These are phyloP conservation scores for Orestias chungarensis DNA, from an alignment of 2,797 vertebrate genomes.

Conservation along the genomic window DNA sequence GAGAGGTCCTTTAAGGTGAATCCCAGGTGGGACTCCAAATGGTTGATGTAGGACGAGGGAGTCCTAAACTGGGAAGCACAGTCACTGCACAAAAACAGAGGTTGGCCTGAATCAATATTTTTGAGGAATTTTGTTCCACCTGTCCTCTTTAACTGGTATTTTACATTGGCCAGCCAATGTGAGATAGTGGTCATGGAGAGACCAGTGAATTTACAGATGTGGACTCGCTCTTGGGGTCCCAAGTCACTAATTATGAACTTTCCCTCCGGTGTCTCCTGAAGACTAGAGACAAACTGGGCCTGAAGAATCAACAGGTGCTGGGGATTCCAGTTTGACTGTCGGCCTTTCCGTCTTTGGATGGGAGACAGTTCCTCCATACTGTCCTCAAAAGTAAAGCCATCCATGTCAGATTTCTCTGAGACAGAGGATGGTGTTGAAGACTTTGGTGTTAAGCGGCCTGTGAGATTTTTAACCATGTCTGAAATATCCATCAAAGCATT, in stretches of 20 bases:
- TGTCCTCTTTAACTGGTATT: constrained; percentile 98
- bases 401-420: constrained; percentile 94
- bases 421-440: constrained; percentile 94
- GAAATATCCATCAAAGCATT: constrained; percentile 98
- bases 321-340: constrained; percentile 99
- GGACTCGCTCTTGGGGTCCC: constrained; percentile 95
- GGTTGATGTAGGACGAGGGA: constrained; percentile 94
- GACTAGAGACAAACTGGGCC: constrained; percentile 95
- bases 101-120: constrained; percentile 97
- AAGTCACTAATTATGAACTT: constrained; percentile 95
- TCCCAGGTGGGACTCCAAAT: constrained; percentile 97
- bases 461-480: constrained; percentile 99
- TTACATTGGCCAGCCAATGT: constrained; percentile 99
- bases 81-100: constrained; percentile 98
- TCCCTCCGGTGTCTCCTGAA: constrained; percentile 92
- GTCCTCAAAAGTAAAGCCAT: constrained; percentile 93
- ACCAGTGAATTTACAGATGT: constrained; percentile 99
- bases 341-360: constrained; percentile 94
- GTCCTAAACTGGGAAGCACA: constrained; percentile 99
- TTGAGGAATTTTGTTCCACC: constrained; percentile 99
- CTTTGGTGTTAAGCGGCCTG: constrained; percentile 95
- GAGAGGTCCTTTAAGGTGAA: constrained; percentile 98
- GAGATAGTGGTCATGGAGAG: constrained; percentile 99
- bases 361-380: constrained; percentile 93
- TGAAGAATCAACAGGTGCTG: constrained; percentile 98